phyloP scores from a whole-genome alignment of 2,888 invertebrate species.

The Dromius quadrimaculatus region DNA sequence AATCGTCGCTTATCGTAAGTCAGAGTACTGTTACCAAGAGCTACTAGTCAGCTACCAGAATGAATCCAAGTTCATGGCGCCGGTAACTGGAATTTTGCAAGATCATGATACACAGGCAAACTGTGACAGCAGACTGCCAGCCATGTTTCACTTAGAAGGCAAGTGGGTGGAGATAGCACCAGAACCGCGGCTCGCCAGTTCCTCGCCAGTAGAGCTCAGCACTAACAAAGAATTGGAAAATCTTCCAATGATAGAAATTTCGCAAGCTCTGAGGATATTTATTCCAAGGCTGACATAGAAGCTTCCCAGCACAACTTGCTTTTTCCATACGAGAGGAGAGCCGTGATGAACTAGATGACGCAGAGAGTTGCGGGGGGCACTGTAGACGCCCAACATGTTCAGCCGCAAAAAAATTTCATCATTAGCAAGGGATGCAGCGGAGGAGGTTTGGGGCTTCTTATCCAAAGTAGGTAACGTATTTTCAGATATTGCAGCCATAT shows the following conservation, averaged over 20 bases:
- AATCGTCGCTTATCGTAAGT: not conserved
- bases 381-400: not conserved
- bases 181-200: not conserved
- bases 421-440: not conserved
- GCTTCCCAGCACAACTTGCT: too few relatives aligned
- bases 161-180: slow-evolving; percentile 7
- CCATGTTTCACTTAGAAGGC: slow-evolving; percentile 2
- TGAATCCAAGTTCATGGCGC: not conserved
- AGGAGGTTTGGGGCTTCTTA: not conserved
- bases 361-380: not conserved
- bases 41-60: slow-evolving; percentile 17
- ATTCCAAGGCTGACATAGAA: not conserved
- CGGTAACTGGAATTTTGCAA: not conserved
- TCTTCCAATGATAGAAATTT: not conserved
- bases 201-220: not conserved
- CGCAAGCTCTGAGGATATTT: not conserved
- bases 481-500: not conserved
- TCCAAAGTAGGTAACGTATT: not conserved
- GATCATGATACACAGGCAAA: not conserved
- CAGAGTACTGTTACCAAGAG: slow-evolving; percentile 29
- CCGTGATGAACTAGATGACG: not conserved
- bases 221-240: not conserved
- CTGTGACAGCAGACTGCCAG: slow-evolving; percentile 4
- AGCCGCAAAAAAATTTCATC: not conserved
- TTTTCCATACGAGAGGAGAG: not conserved